phyloP scores from a whole-genome alignment of 1,140 invertebrate species.

The Megalopta genalis region DNA sequence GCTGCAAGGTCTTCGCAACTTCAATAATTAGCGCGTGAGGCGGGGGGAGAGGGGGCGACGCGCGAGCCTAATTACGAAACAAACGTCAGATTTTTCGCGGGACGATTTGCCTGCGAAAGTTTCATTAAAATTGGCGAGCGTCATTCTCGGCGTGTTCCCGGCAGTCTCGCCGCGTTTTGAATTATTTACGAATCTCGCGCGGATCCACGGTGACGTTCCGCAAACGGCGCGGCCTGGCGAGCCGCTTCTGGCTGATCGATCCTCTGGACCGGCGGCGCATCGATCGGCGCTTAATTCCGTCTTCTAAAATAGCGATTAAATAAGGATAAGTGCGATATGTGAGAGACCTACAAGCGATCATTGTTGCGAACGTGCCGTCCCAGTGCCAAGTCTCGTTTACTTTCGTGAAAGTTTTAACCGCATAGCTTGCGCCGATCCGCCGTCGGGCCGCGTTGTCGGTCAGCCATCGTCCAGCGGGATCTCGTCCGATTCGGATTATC shows the following conservation, averaged over 20 bases:
- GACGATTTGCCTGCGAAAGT: too few species aligned
- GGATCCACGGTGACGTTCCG: too few species aligned
- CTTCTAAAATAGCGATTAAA: conserved; percentile 48
- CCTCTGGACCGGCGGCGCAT: conserved; percentile 6
- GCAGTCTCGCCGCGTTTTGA: too few species aligned
- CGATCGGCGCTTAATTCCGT: conserved; percentile 42
- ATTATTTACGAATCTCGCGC: too few species aligned
- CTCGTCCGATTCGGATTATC: background rate
- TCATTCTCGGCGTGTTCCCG: too few species aligned
- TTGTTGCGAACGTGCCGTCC: conserved; percentile 47
- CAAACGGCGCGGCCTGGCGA: too few species aligned
- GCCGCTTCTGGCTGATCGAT: conserved; percentile 5
- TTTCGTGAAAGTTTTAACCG: conserved; percentile 39
- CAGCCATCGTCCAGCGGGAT: background rate
- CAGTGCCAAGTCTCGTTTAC: conserved; percentile 48
- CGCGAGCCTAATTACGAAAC: too few species aligned
- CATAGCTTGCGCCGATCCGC: conserved; percentile 33
- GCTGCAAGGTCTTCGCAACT: too few species aligned
- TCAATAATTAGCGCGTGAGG: too few species aligned
- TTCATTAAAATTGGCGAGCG: too few species aligned
- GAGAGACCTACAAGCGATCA: conserved; percentile 35
- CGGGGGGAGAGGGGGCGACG: too few species aligned
- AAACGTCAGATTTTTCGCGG: too few species aligned
- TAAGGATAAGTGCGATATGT: conserved; percentile 41
- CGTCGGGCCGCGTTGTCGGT: conserved; percentile 4